Base-by-base conservation (phyloP, 2,888 invertebrate genomes). In the Hoplodrina blanda region DNA sequence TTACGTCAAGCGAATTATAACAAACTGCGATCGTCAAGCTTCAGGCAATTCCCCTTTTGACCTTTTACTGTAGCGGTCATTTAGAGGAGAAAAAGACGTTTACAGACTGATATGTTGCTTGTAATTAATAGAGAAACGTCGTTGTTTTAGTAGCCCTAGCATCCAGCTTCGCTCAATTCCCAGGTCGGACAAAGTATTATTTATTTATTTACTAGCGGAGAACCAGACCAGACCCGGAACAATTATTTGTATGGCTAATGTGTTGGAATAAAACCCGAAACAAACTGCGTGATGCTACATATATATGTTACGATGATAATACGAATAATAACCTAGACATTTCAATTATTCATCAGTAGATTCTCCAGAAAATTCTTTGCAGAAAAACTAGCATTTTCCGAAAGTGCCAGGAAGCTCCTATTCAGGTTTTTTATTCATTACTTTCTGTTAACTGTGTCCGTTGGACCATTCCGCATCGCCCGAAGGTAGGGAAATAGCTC, bases 351-450 rank as follows among this genome's bases (percentile, higher is more conserved):
- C 41, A 2, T 41, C 11, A 2, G 11, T 13, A 41, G 2, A 41
- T 41, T 41, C 13, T 3, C 41, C 41, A 41, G 25, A 41, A 11
- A 37, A 54, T 30, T 41, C 4, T 4, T 11, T n/a, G 13, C n/a
- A 4, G 4, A 20, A 71, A 57, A 63, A 20, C 63, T 46, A 37
- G 6, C n/a, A 11, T 20, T 20, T 69, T 44, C 10, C n/a, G 4
- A 46, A 62, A 44, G 19, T 56, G 10, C 56, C 46, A 8, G 19
- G 30, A 46, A 53, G 20, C 30, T 59, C 5, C n/a, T 25, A 7
- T n/a, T 1, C 19, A 5, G 25, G 2, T 46, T 74, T 74, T 76
- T 64, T 59, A 53, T 53, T 44, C 17, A 33, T 63, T 63, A 53
- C 15, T 41, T 56, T 61, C n/a, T 13, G 19, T 62, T 61, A 53